Evolutionary conservation across 2,888 invertebrate species (phyloP).

Genomic region (Drosophila kuntzei): DNA sequence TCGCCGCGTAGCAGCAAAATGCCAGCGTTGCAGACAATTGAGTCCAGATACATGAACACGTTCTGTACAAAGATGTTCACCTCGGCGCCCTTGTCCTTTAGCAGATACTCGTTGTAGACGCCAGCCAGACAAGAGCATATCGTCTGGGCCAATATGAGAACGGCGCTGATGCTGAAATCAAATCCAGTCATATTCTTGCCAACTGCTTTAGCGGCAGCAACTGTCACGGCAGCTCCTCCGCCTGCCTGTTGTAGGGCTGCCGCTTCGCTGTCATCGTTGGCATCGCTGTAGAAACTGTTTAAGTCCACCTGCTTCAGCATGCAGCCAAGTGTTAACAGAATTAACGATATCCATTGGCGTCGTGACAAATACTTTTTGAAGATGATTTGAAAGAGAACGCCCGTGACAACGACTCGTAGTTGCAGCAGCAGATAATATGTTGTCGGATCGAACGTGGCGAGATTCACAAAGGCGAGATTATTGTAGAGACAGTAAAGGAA

Average conservation of each 20-base stretch:
- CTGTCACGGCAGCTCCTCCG: neutral
- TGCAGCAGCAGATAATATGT: conserved; percentile 96
- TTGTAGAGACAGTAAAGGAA: conserved; percentile 97
- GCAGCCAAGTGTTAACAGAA: conserved; percentile 94
- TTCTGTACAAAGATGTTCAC: conserved; percentile 97
- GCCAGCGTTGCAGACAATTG: conserved; percentile 94
- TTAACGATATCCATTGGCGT: conserved; percentile 95
- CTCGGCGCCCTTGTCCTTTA: conserved; percentile 93
- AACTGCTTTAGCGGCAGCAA: neutral
- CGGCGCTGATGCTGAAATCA: conserved; percentile 87
- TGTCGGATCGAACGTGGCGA: conserved; percentile 96
- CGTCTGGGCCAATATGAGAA: conserved; percentile 91
- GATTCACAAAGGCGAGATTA: conserved; percentile 95
- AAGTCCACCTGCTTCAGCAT: conserved; percentile 94
- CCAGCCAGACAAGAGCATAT: conserved; percentile 97
- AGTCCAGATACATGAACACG: conserved; percentile 97
- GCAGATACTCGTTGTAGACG: conserved; percentile 97
- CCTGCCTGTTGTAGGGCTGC: conserved; percentile 57
- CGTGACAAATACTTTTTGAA: conserved; percentile 92
- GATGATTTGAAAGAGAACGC: conserved; percentile 93
- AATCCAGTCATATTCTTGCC: conserved; percentile 85
- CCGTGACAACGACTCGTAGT: conserved; percentile 96
- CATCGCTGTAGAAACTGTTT: conserved; percentile 74
- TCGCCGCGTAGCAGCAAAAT: conserved; percentile 90
- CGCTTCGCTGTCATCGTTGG: conserved; percentile 68